A percentile compares a stretch with the other conserved stretches of the same genome.
Conservation (phyloP, 2,113 vertebrate genomes). For the Xiphorhynchus elegans region DNA sequence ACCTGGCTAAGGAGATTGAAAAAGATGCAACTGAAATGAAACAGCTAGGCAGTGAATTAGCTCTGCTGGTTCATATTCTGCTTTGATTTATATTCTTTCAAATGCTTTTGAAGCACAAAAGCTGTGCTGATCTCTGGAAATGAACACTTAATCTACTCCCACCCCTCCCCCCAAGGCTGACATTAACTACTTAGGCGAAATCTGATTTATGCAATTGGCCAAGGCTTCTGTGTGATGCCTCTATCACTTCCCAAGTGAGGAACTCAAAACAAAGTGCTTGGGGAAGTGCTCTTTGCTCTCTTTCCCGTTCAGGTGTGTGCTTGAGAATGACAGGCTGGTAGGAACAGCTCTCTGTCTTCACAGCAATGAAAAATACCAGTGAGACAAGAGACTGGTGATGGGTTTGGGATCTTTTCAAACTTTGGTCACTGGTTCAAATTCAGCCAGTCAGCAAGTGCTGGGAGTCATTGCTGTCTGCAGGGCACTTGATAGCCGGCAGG, state of each 20-base stretch:
- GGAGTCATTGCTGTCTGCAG: not conserved
- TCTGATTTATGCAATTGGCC: conserved; percentile 59
- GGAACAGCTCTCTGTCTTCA: not conserved
- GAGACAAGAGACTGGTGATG: not conserved
- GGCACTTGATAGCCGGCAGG: accelerated
- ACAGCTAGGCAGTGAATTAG: conserved; percentile 48
- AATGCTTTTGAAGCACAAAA: conserved; percentile 47
- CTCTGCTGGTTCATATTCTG: conserved; percentile 19
- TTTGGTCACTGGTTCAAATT: not conserved
- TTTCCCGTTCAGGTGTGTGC: not conserved
- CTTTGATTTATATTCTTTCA: conserved; percentile 68
- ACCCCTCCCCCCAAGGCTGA: not conserved
- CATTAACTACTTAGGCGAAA: conserved; percentile 24
- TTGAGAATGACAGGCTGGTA: not conserved
- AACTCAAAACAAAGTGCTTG: not conserved
- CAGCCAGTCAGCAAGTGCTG: not conserved
- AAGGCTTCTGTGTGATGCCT: not conserved
- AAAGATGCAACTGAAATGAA: conserved; percentile 43
- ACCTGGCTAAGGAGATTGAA: conserved; percentile 61
- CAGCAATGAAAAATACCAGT: not conserved
- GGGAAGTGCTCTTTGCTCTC: not conserved
- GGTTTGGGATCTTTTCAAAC: not conserved
- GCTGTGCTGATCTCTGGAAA: conserved; percentile 24
- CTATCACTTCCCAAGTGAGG: not conserved
- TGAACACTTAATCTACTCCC: conserved; percentile 42